Conservation (phyloP, 2,888 invertebrate species). For the Girardia tigrina region DNA sequence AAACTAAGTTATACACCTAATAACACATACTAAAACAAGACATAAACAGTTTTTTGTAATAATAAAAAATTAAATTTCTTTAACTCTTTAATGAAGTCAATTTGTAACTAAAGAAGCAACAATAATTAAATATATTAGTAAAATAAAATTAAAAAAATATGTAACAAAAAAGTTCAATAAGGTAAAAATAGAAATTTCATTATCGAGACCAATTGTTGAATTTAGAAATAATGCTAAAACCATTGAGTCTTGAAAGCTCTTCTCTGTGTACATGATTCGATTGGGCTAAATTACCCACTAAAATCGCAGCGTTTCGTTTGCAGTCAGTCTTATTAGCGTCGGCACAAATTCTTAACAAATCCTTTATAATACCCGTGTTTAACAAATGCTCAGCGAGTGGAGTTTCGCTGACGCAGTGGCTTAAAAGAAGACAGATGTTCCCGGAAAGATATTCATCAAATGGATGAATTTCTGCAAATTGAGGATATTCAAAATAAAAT, state of each 20-base stretch:
- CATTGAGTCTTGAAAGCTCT: conserved; percentile 20
- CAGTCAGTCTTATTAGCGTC: conserved; percentile 25
- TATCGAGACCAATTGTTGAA: conserved; percentile 24
- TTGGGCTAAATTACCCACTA: not conserved
- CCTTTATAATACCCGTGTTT: conserved; percentile 13
- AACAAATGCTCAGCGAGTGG: conserved; percentile 21
- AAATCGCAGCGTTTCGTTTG: conserved; percentile 28
- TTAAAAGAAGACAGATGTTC: not conserved
- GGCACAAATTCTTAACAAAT: not conserved
- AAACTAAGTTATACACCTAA: no score
- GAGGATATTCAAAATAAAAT: no score
- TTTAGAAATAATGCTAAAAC: conserved; percentile 24
- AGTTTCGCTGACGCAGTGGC: conserved; percentile 17
- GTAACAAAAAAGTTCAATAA: no score
- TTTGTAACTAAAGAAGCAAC: no score
- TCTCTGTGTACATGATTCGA: conserved; percentile 23
- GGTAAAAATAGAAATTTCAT: no score
- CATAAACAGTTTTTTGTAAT: no score
- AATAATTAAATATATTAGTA: no score
- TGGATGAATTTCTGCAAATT: no score
- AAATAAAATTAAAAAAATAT: no score
- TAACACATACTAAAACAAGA: no score
- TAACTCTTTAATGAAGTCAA: no score
- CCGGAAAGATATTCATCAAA: conserved; percentile 19
- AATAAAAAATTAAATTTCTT: no score